phyloP scores from a whole-genome alignment of 30 jellyfish, hydroid and myxozoan genomes.

The Aurelia sp. region DNA sequence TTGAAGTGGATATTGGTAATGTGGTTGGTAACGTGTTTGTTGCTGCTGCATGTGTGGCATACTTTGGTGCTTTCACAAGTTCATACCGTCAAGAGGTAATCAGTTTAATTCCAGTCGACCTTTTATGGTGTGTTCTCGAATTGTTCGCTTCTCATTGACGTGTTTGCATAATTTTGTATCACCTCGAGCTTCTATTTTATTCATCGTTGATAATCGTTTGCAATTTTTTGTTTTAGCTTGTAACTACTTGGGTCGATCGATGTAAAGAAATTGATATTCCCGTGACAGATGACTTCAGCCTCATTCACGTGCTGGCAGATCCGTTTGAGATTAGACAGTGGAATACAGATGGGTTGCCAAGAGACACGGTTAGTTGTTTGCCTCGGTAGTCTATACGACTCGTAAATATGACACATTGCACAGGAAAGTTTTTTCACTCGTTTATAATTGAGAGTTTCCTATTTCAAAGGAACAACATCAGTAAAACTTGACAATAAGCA shows the following conservation, averaged over 20 bases:
- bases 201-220: too few relatives aligned
- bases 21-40: slow-evolving; percentile 96
- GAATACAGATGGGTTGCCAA: slow-evolving; percentile 95
- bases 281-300: slow-evolving; percentile 83
- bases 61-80: slow-evolving; percentile 96
- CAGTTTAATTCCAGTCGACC: not conserved
- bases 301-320: slow-evolving; percentile 92
- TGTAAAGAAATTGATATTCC: slow-evolving; percentile 85
- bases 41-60: slow-evolving; percentile 98
- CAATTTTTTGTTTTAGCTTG: slow-evolving; percentile 57
- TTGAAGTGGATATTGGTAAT: slow-evolving; percentile 90
- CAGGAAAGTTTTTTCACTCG: too few relatives aligned
- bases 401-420: too few relatives aligned
- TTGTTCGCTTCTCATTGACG: too few relatives aligned
- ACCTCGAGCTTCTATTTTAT: too few relatives aligned
- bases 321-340: slow-evolving; percentile 97
- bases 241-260: slow-evolving; percentile 78
- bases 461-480: too few relatives aligned
- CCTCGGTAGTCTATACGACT: too few relatives aligned
- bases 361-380: slow-evolving; percentile 74
- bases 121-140: too few relatives aligned
- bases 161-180: too few relatives aligned
- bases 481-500: too few relatives aligned
- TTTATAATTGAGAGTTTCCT: too few relatives aligned
- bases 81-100: slow-evolving; percentile 88